Base-by-base conservation (phyloP, 2,888 invertebrate species). In the Nymphalis urticae region DNA sequence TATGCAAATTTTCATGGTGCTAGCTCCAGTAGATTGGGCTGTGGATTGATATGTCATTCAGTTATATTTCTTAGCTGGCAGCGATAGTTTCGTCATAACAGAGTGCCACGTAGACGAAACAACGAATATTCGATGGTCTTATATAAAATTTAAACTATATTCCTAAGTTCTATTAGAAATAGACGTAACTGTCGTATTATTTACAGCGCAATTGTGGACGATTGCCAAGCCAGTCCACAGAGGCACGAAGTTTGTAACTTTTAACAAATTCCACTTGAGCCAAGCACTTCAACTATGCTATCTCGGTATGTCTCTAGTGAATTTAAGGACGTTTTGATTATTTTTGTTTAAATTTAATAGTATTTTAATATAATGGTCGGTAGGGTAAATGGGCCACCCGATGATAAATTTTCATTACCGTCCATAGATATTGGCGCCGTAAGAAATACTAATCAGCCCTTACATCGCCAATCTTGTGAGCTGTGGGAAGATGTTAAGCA, bases 141-240 rank as follows among this genome's bases (percentile, higher is more conserved):
- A 50, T 21, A 56, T 56, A 36, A 51, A 69, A 50, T 24, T 64
- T 56, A 32, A 42, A 68, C 36, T 36, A 60, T 19, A 64, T 32
- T 17, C 17, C 27, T 27, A 56, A 64, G 60, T 69, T 69, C 47
- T 47, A 66, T 66, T 66, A 64, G 36, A 61, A 60, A 53, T 21
- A 58, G 59, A 50, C 50, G 36, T 51, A 62, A 50, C 47, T 47
- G 64, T 56, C n/a, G 51, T 69, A 68, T 68, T 71, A 64, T 70
- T 72, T 70, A 70, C 54, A 68, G 65, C 48, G 60, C 64, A 48
- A 66, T 24, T 53, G 64, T 72, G 70, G 68, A 68, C 51, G 21
- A 68, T 61, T 70, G 70, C 72, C 72, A 72, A 66, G 70, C 60
- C 61, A 36, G 42, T 21, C 60, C 64, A 27, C 59, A 42, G 66